Percentiles rank a stretch among this genome's conserved stretches.
phyloP scores from a whole-genome alignment of 1,140 invertebrate genomes.

The Scylla paramamosain region DNA sequence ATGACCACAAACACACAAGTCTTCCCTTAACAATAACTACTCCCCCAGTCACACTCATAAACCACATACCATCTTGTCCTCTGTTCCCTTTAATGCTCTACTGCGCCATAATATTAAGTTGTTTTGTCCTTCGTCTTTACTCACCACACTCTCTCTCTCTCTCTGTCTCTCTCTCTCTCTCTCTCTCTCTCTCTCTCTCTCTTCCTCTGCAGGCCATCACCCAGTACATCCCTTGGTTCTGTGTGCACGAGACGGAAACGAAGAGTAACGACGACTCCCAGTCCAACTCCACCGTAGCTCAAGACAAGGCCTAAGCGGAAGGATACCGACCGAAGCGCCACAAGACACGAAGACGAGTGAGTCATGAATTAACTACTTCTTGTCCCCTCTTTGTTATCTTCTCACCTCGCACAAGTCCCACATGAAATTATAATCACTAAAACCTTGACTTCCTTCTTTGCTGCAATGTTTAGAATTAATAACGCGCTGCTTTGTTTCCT shows the following conservation, averaged over 20 bases:
- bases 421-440: background rate
- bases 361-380: background rate
- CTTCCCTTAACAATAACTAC: too few relatives aligned
- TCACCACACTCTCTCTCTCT: background rate
- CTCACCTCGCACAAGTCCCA: background rate
- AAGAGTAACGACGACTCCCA: constrained; percentile 3
- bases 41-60: background rate
- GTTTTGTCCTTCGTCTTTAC: background rate
- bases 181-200: background rate
- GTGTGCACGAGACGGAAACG: constrained; percentile 35
- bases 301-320: constrained; percentile 43
- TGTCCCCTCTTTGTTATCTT: background rate
- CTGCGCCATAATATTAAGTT: background rate
- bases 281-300: background rate
- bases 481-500: background rate
- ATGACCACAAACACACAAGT: too few relatives aligned
- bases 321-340: background rate
- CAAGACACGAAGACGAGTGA: background rate
- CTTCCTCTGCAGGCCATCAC: constrained; percentile 50
- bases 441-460: background rate
- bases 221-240: constrained; percentile 59
- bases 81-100: background rate
- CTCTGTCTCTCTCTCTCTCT: background rate
- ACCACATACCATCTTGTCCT: constrained; percentile 18
- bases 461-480: background rate